Conservation (phyloP, 2,113 vertebrate genomes). For the Orcinus orca region DNA sequence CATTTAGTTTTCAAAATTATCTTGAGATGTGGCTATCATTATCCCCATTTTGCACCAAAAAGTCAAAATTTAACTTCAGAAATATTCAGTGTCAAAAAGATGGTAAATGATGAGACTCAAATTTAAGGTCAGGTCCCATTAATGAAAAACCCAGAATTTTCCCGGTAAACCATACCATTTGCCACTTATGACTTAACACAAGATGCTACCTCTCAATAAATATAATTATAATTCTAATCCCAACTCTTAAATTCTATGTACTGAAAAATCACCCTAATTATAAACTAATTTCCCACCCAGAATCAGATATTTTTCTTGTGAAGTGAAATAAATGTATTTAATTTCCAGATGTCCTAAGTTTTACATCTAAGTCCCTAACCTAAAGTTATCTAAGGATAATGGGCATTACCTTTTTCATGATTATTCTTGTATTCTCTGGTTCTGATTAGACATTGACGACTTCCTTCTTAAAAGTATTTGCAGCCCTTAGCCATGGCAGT, state of each 20-base stretch:
- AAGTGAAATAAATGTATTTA: not conserved
- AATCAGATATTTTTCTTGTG: not conserved
- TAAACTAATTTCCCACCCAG: not conserved
- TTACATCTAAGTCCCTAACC: not conserved
- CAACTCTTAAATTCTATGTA: not conserved
- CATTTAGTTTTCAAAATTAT: not conserved
- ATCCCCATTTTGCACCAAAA: not conserved
- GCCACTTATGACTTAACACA: not conserved
- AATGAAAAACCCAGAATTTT: not conserved
- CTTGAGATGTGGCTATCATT: not conserved
- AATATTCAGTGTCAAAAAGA: not conserved
- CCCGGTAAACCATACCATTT: not conserved
- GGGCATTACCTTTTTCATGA: not conserved
- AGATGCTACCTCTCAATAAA: not conserved
- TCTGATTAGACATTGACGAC: not conserved
- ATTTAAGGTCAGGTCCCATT: not conserved
- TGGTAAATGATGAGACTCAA: not conserved
- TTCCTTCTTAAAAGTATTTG: not conserved
- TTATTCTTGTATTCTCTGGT: not conserved
- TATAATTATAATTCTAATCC: not conserved
- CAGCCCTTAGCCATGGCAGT: not conserved
- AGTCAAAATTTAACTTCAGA: not conserved
- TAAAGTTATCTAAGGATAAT: not conserved
- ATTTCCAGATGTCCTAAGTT: not conserved
- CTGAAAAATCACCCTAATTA: not conserved